These are phyloP conservation scores for Gryllus longicercus DNA, from an alignment of 2,888 invertebrate species.

Conservation along the genomic window DNA sequence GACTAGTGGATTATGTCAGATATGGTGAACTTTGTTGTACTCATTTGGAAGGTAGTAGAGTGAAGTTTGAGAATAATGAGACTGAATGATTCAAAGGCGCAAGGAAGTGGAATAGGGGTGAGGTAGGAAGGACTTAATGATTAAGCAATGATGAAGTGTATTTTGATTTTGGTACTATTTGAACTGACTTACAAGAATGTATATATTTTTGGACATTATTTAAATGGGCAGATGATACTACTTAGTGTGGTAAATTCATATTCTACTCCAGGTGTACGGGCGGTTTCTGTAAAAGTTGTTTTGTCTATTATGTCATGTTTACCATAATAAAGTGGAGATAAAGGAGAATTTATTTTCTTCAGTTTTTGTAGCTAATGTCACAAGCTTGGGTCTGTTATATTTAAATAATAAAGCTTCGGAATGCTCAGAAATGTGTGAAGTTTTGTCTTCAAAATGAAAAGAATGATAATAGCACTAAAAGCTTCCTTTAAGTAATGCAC, in stretches of 20 bases:
- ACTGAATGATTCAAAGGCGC: background rate
- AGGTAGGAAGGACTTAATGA: background rate
- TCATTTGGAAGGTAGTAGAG: background rate
- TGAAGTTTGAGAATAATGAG: background rate
- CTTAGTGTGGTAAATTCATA: background rate
- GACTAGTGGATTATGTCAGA: background rate
- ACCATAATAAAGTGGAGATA: background rate
- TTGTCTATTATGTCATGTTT: constrained; percentile 17
- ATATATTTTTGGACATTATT: constrained; percentile 17
- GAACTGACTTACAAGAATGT: constrained; percentile 10
- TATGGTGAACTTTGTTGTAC: background rate
- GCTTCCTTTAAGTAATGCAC: no score
- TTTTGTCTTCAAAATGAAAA: background rate
- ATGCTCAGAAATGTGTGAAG: background rate
- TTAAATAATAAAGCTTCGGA: background rate
- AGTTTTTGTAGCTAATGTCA: background rate
- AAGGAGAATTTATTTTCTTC: constrained; percentile 5
- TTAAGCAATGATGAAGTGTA: background rate
- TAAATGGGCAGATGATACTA: constrained; percentile 2
- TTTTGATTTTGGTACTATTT: constrained; percentile 1
- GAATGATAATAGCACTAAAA: background rate
- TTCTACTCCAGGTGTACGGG: background rate
- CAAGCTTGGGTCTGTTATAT: background rate
- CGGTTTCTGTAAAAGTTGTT: background rate
- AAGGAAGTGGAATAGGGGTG: background rate